A percentile compares a stretch with the other conserved stretches of the same genome.
Conservation (phyloP, 2,113 vertebrate genomes). For the Rattus rattus region DNA sequence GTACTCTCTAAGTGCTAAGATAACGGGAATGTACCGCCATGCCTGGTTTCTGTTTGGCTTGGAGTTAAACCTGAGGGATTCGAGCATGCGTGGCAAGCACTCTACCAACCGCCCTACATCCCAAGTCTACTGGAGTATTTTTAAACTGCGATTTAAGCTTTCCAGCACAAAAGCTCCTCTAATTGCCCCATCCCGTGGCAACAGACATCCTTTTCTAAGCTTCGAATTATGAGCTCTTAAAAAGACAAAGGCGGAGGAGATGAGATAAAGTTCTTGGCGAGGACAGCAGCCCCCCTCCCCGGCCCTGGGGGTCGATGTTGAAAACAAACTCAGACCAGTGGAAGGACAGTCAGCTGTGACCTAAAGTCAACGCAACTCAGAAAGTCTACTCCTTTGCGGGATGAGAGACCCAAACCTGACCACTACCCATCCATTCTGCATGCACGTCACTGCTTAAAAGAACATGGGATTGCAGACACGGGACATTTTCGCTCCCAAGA, state of each 20-base stretch:
- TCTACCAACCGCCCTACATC: background rate
- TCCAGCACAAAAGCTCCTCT: background rate
- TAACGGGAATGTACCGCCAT: background rate
- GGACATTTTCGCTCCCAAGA: background rate
- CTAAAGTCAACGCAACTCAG: background rate
- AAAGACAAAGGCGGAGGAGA: background rate
- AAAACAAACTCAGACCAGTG: background rate
- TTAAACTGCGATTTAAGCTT: slow-evolving; percentile 7
- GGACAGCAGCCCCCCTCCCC: background rate
- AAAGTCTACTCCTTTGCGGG: background rate
- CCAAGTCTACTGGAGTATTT: background rate
- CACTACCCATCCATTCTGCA: background rate
- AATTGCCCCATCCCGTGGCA: background rate
- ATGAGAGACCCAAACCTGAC: background rate
- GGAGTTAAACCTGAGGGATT: background rate
- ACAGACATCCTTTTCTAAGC: background rate
- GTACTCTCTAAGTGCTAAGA: background rate
- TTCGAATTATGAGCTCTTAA: background rate
- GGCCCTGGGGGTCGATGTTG: fast-evolving
- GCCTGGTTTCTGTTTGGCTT: background rate
- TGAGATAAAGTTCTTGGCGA: background rate
- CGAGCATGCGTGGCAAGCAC: background rate
- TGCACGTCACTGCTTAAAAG: background rate
- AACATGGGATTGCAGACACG: background rate
- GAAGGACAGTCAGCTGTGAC: background rate